A percentile compares a stretch with the other conserved stretches of the same genome.
phyloP scores from a whole-genome alignment of 2,113 vertebrate species.

The Nesospiza acunhae region DNA sequence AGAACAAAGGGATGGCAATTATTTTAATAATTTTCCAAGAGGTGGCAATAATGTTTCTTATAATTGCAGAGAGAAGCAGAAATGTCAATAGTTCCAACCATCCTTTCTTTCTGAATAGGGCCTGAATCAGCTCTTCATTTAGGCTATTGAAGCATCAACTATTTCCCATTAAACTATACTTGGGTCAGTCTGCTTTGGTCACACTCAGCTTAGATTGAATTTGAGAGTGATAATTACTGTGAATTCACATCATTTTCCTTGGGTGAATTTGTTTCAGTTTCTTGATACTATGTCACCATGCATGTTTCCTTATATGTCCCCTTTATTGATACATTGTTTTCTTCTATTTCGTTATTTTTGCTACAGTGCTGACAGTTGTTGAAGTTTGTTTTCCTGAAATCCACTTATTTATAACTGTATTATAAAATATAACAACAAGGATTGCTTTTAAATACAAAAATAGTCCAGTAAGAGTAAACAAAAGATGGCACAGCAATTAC shows the following conservation, averaged over 20 bases:
- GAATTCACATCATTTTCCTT: background rate
- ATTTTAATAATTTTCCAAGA: conserved; percentile 68
- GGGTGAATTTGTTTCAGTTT: background rate
- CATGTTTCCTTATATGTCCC: background rate
- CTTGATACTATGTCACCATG: background rate
- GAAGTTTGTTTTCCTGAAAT: background rate
- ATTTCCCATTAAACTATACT: conserved; percentile 35
- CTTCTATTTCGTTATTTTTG: background rate
- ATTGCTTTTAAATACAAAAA: background rate
- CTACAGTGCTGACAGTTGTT: background rate
- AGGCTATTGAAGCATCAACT: conserved; percentile 57
- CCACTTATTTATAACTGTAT: background rate
- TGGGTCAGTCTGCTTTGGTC: background rate
- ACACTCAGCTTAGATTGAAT: background rate
- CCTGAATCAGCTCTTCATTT: conserved; percentile 68
- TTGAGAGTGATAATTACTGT: background rate
- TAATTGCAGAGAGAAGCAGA: conserved; percentile 67
- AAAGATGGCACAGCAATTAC: background rate
- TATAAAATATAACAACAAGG: background rate
- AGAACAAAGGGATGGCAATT: conserved; percentile 74
- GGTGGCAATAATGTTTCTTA: conserved; percentile 50
- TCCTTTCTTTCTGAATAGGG: conserved; percentile 48
- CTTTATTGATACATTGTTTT: background rate
- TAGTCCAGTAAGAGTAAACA: background rate
- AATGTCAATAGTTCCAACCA: conserved; percentile 68